Conservation (phyloP, 2,888 invertebrate genomes). For the Drosophila helvetica region DNA sequence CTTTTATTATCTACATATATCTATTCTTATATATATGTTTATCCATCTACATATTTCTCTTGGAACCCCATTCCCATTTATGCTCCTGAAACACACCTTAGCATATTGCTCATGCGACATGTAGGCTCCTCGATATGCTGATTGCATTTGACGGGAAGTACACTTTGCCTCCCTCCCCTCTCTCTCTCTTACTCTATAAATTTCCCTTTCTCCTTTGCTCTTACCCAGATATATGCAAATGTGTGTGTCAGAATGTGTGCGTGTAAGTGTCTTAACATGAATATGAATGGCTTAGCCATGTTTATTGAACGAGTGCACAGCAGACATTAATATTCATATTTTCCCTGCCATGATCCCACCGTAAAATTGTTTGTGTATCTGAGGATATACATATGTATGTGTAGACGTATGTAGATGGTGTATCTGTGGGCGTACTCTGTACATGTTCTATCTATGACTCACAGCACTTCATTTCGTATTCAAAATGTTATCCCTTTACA, state of each 20-base stretch:
- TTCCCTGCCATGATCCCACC: constrained; percentile 1
- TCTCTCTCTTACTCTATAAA: background rate
- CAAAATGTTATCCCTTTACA: constrained; percentile 13
- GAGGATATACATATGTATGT: background rate
- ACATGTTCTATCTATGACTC: background rate
- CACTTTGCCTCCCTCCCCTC: background rate
- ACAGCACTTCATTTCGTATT: constrained; percentile 21
- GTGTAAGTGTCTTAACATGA: constrained; percentile 31
- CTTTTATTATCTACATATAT: background rate
- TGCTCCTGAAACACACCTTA: background rate
- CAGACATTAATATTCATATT: constrained; percentile 53
- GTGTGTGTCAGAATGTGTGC: constrained; percentile 4
- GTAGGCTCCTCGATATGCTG: constrained; percentile 6
- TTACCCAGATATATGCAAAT: constrained; percentile 13
- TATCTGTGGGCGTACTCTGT: background rate
- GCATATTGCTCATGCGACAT: constrained; percentile 21
- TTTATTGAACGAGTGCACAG: constrained; percentile 44
- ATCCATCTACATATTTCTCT: background rate
- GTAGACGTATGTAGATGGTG: background rate
- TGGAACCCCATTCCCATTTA: background rate
- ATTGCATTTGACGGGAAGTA: constrained; percentile 19
- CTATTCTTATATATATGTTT: no score
- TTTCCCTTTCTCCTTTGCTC: background rate
- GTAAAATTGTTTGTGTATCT: background rate
- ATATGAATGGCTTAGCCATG: constrained; percentile 26